Conservation (phyloP, 2,888 invertebrate genomes). For the Mythimna albipuncta region DNA sequence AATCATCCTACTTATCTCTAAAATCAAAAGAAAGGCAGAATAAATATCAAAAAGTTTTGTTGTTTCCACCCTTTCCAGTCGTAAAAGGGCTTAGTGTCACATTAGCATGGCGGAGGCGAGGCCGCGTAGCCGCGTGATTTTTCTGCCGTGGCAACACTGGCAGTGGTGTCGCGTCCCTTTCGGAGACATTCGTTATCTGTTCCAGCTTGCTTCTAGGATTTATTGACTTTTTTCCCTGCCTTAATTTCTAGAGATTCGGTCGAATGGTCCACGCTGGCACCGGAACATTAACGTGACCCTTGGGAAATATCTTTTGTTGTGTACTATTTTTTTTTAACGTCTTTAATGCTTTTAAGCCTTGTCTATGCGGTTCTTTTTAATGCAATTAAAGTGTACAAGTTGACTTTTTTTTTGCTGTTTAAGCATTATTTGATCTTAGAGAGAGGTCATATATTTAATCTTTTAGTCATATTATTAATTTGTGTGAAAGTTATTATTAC, state of each 20-base stretch:
- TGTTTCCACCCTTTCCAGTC: conserved; percentile 69
- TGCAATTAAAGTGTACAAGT: conserved; percentile 57
- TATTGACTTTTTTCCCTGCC: conserved; percentile 88
- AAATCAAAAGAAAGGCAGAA: conserved; percentile 67
- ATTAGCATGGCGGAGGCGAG: conserved; percentile 68
- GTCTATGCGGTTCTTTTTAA: conserved; percentile 58
- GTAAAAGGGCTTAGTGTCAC: conserved; percentile 76
- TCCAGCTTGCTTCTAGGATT: conserved; percentile 84
- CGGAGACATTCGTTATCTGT: conserved; percentile 85
- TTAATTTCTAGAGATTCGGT: conserved; percentile 90
- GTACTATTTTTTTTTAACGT: conserved; percentile 85
- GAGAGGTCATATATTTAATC: not conserved
- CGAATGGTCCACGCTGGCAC: conserved; percentile 86
- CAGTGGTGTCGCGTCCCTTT: conserved; percentile 65
- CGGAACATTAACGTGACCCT: conserved; percentile 88
- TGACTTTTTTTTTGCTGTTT: conserved; percentile 35
- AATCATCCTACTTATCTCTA: conserved; percentile 57
- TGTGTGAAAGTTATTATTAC: too few species aligned
- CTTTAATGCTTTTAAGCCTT: conserved; percentile 68
- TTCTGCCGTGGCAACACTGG: conserved; percentile 53
- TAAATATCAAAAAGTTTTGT: conserved; percentile 62
- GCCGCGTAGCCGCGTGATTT: conserved; percentile 61
- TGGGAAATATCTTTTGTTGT: conserved; percentile 88
- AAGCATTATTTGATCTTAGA: not conserved
- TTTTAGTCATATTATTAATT: not conserved